Conservation (phyloP, 2,113 vertebrate genomes). For the Megalops atlanticus region DNA sequence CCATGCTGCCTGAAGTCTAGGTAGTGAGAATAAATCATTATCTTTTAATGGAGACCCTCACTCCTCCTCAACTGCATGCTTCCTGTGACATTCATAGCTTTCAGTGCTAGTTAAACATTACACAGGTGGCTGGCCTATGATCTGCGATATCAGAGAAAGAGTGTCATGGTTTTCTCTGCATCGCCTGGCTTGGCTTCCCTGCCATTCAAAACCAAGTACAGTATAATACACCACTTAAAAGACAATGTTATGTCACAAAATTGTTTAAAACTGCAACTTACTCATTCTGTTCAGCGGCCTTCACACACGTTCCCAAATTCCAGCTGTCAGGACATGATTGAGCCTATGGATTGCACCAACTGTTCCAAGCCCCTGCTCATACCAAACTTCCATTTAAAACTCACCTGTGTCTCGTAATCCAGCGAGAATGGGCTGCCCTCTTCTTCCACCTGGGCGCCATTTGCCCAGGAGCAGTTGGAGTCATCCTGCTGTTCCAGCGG, state of each 20-base stretch:
- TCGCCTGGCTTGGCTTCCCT: background rate
- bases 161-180: background rate
- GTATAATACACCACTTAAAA: background rate
- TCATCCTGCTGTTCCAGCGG: conserved; percentile 59
- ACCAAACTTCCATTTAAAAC: background rate
- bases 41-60: conserved; percentile 52
- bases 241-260: background rate
- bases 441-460: conserved; percentile 38
- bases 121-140: conserved; percentile 38
- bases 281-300: background rate
- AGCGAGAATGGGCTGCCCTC: conserved; percentile 42
- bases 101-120: conserved; percentile 58
- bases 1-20: conserved; percentile 60
- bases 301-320: background rate
- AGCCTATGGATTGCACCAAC: background rate
- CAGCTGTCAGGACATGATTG: background rate
- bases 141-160: conserved; percentile 1
- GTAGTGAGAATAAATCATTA: conserved; percentile 53
- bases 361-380: background rate
- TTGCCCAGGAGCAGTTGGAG: conserved; percentile 62
- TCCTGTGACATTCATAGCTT: conserved; percentile 40
- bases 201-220: background rate
- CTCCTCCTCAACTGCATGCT: conserved; percentile 48
- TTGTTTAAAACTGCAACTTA: background rate
- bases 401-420: conserved; percentile 64